Percentiles rank a stretch among this genome's conserved stretches.
phyloP scores from a whole-genome alignment of 1,140 invertebrate species.

The Drosophila saltans region DNA sequence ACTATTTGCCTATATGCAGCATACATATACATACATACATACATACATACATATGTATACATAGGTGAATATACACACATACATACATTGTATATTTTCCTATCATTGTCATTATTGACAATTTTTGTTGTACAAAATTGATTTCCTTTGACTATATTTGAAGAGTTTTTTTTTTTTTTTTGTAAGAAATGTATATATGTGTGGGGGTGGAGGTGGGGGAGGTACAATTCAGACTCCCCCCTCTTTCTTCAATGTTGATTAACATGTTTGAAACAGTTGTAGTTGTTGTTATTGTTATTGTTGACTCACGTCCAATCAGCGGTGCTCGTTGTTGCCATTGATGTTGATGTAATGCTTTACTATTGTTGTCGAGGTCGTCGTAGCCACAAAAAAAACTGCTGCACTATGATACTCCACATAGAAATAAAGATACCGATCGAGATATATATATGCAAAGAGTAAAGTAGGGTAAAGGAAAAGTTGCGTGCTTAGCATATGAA shows the following conservation, averaged over 20 bases:
- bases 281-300: background rate
- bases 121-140: slow-evolving; percentile 21
- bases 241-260: slow-evolving; percentile 12
- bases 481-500: slow-evolving; percentile 17
- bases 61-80: no score
- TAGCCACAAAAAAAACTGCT: slow-evolving; percentile 10
- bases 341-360: slow-evolving; percentile 21
- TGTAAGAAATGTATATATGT: no score
- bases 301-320: slow-evolving; percentile 24
- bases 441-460: background rate
- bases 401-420: slow-evolving; percentile 4
- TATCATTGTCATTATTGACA: slow-evolving; percentile 14
- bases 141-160: slow-evolving; percentile 27
- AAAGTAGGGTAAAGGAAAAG: slow-evolving; percentile 2
- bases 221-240: background rate
- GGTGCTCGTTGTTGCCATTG: slow-evolving; percentile 10
- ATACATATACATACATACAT: no score
- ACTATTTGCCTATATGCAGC: background rate
- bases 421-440: background rate
- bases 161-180: slow-evolving; percentile 7
- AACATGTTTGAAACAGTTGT: slow-evolving; percentile 17
- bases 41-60: no score
- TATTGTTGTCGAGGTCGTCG: slow-evolving; percentile 23
- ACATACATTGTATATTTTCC: background rate
- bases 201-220: background rate